Evolutionary conservation across 1,140 invertebrate genomes (phyloP).

Genomic region (Nasonia longicornis): DNA sequence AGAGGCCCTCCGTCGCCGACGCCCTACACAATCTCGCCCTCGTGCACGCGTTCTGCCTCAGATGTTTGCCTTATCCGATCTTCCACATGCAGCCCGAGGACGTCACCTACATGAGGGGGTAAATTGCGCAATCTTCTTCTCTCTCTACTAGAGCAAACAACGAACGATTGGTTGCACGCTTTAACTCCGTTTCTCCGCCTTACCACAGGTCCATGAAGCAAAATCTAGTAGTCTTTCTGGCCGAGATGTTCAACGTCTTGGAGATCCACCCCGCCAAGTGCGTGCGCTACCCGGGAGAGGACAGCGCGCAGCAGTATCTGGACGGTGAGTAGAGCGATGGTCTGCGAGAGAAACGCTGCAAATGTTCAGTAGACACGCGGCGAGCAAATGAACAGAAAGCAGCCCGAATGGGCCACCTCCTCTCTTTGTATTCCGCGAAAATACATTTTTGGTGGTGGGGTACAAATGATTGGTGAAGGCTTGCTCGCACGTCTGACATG

Average conservation of each 20-base stretch:
- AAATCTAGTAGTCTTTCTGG: conserved; percentile 93
- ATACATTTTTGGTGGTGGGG: conserved; percentile 59
- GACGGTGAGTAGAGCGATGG: conserved; percentile 62
- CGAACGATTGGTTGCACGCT: too few species aligned
- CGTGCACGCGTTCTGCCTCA: conserved; percentile 88
- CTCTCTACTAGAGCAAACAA: too few species aligned
- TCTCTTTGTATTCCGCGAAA: conserved; percentile 45
- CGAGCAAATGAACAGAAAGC: conserved; percentile 8
- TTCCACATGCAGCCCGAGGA: conserved; percentile 97
- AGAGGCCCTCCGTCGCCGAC: conserved; percentile 83
- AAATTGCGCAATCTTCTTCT: conserved; percentile 43
- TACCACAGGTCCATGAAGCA: conserved; percentile 84
- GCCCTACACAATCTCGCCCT: conserved; percentile 94
- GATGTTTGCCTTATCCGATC: conserved; percentile 86
- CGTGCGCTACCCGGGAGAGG: conserved; percentile 81
- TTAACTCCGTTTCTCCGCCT: not conserved
- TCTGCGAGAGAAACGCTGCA: not conserved
- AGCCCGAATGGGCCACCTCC: conserved; percentile 40
- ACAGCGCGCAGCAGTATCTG: conserved; percentile 64
- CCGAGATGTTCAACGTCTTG: conserved; percentile 95
- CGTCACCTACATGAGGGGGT: conserved; percentile 95
- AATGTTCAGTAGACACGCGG: conserved; percentile 36
- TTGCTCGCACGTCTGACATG: conserved; percentile 54
- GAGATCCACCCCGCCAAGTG: conserved; percentile 93
- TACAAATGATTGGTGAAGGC: conserved; percentile 59